phyloP scores from a whole-genome alignment of 2,888 invertebrate species.

The Euspilapteryx auroguttella region DNA sequence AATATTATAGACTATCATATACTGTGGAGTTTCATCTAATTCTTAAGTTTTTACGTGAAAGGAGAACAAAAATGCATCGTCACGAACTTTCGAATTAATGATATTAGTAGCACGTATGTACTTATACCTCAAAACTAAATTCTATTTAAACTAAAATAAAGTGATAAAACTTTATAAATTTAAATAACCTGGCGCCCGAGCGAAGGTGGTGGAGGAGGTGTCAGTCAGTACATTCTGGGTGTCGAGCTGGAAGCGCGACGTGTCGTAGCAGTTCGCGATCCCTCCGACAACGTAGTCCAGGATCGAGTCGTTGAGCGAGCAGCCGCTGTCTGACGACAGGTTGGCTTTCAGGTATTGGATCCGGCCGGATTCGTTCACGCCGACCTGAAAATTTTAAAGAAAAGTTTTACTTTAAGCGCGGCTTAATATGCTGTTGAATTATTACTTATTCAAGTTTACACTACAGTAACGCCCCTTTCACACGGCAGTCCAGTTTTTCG shows the following conservation, averaged over 20 bases:
- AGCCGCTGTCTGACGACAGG: slow-evolving; percentile 50
- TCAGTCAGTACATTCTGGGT: slow-evolving; percentile 61
- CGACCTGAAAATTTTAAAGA: slow-evolving; percentile 52
- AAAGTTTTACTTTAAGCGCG: too few species aligned
- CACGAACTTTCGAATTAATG: too few species aligned
- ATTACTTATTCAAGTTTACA: too few species aligned
- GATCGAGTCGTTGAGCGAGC: slow-evolving; percentile 48
- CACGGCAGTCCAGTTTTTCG: too few species aligned
- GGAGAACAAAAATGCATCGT: too few species aligned
- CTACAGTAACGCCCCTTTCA: too few species aligned
- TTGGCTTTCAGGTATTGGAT: slow-evolving; percentile 64
- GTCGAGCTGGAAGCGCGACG: slow-evolving; percentile 48
- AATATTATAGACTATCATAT: too few species aligned
- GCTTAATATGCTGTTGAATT: too few species aligned
- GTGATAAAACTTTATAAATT: slow-evolving; percentile 31
- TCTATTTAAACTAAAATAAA: not conserved
- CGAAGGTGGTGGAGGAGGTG: slow-evolving; percentile 66
- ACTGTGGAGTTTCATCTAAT: too few species aligned
- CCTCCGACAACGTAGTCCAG: slow-evolving; percentile 22
- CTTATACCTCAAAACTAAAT: not conserved
- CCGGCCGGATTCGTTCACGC: slow-evolving; percentile 64
- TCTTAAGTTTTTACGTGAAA: too few species aligned
- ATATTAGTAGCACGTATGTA: too few species aligned
- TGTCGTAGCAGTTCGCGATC: slow-evolving; percentile 60
- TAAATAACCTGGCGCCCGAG: slow-evolving; percentile 66